Base-by-base conservation (phyloP, 1,140 invertebrate species). In the Zelostemma sp. region DNA sequence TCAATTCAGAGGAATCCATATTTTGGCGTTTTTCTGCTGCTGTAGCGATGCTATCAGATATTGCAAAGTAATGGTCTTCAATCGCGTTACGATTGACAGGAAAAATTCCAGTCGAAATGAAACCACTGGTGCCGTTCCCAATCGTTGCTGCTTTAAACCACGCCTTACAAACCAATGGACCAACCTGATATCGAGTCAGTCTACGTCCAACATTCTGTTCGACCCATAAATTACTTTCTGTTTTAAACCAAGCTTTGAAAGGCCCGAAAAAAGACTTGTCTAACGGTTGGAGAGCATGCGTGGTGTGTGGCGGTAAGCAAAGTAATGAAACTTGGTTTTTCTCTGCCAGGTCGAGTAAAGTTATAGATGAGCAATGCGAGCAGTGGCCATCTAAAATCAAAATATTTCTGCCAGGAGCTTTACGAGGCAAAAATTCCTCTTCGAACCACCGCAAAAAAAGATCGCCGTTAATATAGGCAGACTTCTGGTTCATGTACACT, bases 331-430 rank as follows among this genome's bases (percentile, higher is more conserved):
- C 66, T 19, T 81, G 63, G 70, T 84, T 84, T 25, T 25, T 25
- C 8, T 3, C 31, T 62, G 81, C 77, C 59, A 75, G 48, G 62
- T 82, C 40, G 4, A 83, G 57, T 38, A 81, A 66, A 43, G 78
- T 62, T n/a, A 77, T 56, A 50, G 56, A 63, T 48, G 45, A 67
- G 16, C 47, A 73, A 51, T 82, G 81, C 12, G 80, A 82, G 15
- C 71, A 64, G 63, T 85, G 80, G n/a, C 81, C 79, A 66, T 86
- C 83, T 48, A 85, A 68, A 62, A 85, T 72, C 4, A 82, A 41
- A 15, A 85, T 51, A 40, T 75, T 75, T 54, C 82, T 83, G 21
- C 79, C 78, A 9, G 28, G 21, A 5, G 68, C 68, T 58, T 84
- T 86, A 15, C 46, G 51, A 6, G 76, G 76, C 21, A 84, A 19